phyloP scores from a whole-genome alignment of 2,888 invertebrate species.

The Amphipoea oculea region DNA sequence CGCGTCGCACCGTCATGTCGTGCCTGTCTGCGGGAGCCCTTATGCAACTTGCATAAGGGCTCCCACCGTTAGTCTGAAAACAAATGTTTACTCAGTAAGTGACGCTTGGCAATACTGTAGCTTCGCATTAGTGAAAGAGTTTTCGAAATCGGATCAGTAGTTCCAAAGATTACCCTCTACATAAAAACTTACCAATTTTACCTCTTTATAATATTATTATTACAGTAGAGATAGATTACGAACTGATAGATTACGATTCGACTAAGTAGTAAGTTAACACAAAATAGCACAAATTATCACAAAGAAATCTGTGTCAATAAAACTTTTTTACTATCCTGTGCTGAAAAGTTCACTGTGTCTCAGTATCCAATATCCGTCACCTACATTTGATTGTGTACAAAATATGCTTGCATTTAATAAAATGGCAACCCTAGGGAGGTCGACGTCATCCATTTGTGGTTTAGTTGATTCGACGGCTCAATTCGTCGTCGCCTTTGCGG shows the following conservation, averaged over 20 bases:
- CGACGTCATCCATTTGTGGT: conserved; percentile 56
- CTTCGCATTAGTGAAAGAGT: no score
- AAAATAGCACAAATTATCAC: neutral
- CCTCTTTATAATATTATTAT: neutral
- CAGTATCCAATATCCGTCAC: conserved; percentile 25
- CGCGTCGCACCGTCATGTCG: no score
- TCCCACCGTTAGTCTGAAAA: neutral
- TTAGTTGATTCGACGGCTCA: conserved; percentile 44
- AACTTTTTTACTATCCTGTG: neutral
- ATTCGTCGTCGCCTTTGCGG: conserved; percentile 56
- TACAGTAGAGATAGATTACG: neutral
- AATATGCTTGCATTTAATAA: conserved; percentile 52
- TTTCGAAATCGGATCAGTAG: no score
- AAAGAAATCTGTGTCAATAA: neutral
- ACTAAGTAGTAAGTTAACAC: neutral
- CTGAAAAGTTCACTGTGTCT: conserved; percentile 1
- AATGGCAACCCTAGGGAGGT: conserved; percentile 52
- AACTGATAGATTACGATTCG: neutral
- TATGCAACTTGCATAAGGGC: no score
- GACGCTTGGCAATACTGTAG: no score
- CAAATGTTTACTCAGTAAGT: neutral
- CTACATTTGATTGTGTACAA: conserved; percentile 36
- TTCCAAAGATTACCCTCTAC: no score
- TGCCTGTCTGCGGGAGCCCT: no score
- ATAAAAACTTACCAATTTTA: no score